Base-by-base conservation (phyloP, 2,113 vertebrate species). In the Saguinus imperator region DNA sequence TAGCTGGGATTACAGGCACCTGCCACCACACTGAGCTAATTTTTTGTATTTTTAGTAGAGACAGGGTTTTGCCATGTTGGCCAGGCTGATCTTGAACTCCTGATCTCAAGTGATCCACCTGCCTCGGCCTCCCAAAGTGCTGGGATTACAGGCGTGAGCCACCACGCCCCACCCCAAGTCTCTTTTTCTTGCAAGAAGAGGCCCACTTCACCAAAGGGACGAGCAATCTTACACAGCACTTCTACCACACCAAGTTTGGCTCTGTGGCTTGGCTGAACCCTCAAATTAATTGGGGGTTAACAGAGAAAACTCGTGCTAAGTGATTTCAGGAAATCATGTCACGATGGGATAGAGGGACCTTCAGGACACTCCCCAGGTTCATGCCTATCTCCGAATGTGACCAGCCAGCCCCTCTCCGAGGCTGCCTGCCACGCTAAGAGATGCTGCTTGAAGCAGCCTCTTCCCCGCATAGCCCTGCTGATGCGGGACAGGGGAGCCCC, bases 321-420 rank as follows among this genome's bases (percentile, higher is more conserved):
- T 76, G 66, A 40, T 52, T 87, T 96, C 81, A 93, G 89, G 52
- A 93, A 77, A 94, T 81, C 70, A 45, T 20, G 75, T 86, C 68
- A 70, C 7, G 45, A 55, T 61, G 92, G 45, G 79, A 66, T 3
- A 21, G 29, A 73, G n/a, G 23, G 18, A 40, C 35, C 50, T 76
- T 89, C 48, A 32, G 57, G 85, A 75, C n/a, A 48, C 14, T 64
- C 13, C 23, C 87, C 27, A 7, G n/a, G 72, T 23, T 80, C 57
- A 18, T 35, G 48, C 57, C 40, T n/a, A 76, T 58, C 48, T 89
- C 89, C 29, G 35, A 76, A 52, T 21, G 8, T 16, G 45, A 75
- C 64, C 43, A 40, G 25, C 9, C 37, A 43, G 43, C 40, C 37
- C 6, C 2, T 35, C 23, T 58, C 9, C 1, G 0, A 77, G 5